Conservation (phyloP, 1,140 invertebrate species). For the Epicauta chinensis region DNA sequence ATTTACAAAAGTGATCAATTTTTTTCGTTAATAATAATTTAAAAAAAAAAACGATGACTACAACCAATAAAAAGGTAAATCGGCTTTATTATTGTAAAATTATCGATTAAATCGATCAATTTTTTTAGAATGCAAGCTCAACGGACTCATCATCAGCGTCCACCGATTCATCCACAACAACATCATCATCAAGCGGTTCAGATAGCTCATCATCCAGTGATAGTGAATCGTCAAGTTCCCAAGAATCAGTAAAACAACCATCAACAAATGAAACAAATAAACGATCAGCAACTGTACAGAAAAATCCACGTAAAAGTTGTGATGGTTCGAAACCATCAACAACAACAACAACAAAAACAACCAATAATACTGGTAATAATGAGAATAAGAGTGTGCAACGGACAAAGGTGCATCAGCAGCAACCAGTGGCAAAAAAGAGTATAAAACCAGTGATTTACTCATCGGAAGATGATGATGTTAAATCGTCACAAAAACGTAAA, state of each 20-base stretch:
- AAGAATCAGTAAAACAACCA: constrained; percentile 41
- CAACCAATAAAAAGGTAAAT: constrained; percentile 20
- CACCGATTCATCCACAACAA: constrained; percentile 49
- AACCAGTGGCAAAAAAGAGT: constrained; percentile 39
- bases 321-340: constrained; percentile 37
- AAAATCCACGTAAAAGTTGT: constrained; percentile 40
- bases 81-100: too few species aligned
- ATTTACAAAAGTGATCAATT: too few species aligned
- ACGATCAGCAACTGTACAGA: constrained; percentile 39
- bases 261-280: constrained; percentile 46
- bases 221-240: constrained; percentile 48
- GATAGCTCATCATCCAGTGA: constrained; percentile 64
- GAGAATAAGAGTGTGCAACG: too few species aligned
- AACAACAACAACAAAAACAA: constrained; percentile 26
- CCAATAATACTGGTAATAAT: too few species aligned
- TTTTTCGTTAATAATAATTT: too few species aligned
- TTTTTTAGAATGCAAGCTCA: constrained; percentile 19
- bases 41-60: constrained; percentile 5
- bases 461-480: constrained; percentile 48
- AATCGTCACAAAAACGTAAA: constrained; percentile 40
- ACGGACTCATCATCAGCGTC: constrained; percentile 26
- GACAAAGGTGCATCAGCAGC: constrained; percentile 19
- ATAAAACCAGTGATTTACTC: constrained; percentile 40
- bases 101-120: too few species aligned
- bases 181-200: constrained; percentile 61